These are phyloP conservation scores for Python bivittatus DNA, from an alignment of 2,113 vertebrate genomes.

Conservation along the genomic window DNA sequence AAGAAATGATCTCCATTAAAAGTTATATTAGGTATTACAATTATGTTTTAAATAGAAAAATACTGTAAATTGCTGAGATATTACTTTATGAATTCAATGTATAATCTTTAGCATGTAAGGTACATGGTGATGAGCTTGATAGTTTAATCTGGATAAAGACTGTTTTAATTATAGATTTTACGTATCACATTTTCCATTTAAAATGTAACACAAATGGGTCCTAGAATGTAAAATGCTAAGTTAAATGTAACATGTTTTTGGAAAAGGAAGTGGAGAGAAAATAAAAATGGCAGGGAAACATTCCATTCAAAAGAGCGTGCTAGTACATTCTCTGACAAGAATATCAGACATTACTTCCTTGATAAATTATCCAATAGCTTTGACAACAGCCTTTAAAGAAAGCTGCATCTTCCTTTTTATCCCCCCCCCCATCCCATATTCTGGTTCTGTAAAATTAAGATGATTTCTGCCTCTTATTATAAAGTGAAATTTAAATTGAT, in stretches of 20 bases:
- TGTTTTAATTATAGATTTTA: slow-evolving; percentile 17
- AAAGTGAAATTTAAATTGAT: neutral
- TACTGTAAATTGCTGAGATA: neutral
- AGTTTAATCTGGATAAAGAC: slow-evolving; percentile 22
- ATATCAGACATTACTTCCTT: neutral
- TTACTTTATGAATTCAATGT: slow-evolving; percentile 2
- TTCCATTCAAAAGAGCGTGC: neutral
- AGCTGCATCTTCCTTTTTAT: neutral
- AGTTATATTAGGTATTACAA: neutral
- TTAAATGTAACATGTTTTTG: slow-evolving; percentile 18
- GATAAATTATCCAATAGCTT: neutral
- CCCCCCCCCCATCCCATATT: neutral
- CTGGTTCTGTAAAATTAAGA: neutral
- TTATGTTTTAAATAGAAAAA: slow-evolving; percentile 39
- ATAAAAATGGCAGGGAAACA: neutral
- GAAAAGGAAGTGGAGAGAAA: neutral
- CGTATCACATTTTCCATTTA: slow-evolving; percentile 1
- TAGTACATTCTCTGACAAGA: neutral
- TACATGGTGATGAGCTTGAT: slow-evolving; percentile 11
- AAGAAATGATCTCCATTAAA: neutral
- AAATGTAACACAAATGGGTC: slow-evolving; percentile 39
- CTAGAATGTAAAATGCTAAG: slow-evolving; percentile 12
- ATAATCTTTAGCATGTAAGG: slow-evolving; percentile 14
- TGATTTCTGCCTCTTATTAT: neutral
- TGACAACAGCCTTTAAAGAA: neutral